phyloP scores from a whole-genome alignment of 2,113 vertebrate genomes.

The Phyllostomus discolor region DNA sequence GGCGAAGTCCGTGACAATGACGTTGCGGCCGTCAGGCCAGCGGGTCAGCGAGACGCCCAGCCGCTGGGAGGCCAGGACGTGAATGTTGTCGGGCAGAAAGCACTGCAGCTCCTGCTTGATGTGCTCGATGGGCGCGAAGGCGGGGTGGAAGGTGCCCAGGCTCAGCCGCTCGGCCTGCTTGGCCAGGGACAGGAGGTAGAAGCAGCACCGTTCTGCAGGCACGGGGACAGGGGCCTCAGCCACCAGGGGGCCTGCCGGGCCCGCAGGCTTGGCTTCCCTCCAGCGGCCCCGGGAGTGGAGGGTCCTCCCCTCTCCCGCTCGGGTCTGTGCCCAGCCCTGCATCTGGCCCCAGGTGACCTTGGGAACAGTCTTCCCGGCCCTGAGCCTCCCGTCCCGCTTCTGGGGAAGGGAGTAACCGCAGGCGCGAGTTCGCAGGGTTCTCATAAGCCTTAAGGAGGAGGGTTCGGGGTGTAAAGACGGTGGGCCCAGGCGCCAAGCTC shows the following conservation, averaged over 20 bases:
- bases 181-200: not conserved
- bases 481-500: not conserved
- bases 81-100: fast-evolving
- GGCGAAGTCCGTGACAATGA: constrained; percentile 40
- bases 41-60: constrained; percentile 65
- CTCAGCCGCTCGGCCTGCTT: not conserved
- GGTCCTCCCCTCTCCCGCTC: not conserved
- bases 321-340: not conserved
- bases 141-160: constrained; percentile 46
- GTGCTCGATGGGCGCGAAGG: not conserved
- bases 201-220: constrained; percentile 38
- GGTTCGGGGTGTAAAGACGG: fast-evolving
- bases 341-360: not conserved
- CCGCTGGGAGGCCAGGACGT: constrained; percentile 47
- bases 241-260: fast-evolving
- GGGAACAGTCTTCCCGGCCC: not conserved
- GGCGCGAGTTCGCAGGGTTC: not conserved
- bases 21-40: not conserved
- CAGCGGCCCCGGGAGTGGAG: fast-evolving
- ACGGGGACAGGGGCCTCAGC: fast-evolving
- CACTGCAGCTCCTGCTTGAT: not conserved
- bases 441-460: not conserved
- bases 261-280: not conserved
- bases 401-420: fast-evolving
- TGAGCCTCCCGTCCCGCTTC: not conserved